Conservation (phyloP, 2,888 invertebrate genomes). For the Hipparchia semele region DNA sequence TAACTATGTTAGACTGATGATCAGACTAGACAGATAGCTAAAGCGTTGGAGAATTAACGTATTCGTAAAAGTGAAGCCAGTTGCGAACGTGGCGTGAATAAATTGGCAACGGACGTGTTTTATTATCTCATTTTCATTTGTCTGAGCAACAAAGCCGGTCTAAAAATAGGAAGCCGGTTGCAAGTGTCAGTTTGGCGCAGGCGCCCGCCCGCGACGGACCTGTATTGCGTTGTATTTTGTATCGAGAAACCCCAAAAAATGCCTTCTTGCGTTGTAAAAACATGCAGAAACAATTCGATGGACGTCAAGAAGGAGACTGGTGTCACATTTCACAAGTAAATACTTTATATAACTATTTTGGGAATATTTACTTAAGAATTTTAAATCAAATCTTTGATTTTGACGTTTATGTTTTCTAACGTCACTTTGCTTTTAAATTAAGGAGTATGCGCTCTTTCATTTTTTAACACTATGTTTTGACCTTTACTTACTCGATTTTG, state of each 20-base stretch:
- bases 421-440: not conserved
- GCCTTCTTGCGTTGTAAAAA: constrained; percentile 2
- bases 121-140: not conserved
- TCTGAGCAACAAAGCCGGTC: not conserved
- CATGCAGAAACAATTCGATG: not conserved
- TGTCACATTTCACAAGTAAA: constrained; percentile 6
- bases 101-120: not conserved
- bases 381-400: no score
- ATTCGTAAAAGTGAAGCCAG: not conserved
- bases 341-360: not conserved
- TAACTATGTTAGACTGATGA: not conserved
- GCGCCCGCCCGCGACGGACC: not conserved
- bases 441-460: not conserved
- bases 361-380: not conserved
- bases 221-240: not conserved
- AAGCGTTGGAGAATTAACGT: not conserved
- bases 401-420: no score
- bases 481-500: not conserved
- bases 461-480: not conserved
- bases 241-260: not conserved
- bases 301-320: not conserved
- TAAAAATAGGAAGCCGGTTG: constrained; percentile 3
- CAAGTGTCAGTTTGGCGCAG: not conserved
- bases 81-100: not conserved
- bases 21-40: not conserved